Evolutionary conservation across 2,113 vertebrate species (phyloP).

Genomic region (Tetrao urogallus): DNA sequence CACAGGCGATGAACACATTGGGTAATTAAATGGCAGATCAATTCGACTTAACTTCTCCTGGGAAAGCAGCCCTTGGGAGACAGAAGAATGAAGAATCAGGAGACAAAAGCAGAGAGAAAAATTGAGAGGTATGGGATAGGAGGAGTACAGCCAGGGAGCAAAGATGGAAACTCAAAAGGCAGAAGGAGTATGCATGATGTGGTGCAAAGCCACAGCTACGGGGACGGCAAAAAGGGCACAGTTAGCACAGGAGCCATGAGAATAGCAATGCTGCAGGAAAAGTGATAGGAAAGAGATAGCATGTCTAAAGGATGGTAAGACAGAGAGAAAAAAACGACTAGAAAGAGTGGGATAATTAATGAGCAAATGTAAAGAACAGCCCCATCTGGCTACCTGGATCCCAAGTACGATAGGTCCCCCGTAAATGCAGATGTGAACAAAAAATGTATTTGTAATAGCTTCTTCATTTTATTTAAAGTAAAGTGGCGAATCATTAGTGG

Average conservation of each 20-base stretch:
- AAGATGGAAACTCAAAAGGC: not conserved
- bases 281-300: not conserved
- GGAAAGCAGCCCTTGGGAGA: conserved; percentile 65
- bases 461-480: not conserved
- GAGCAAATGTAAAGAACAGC: not conserved
- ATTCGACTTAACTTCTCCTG: conserved; percentile 68
- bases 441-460: not conserved
- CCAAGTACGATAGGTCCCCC: not conserved
- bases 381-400: not conserved
- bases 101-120: conserved; percentile 23
- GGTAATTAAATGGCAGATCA: conserved; percentile 76
- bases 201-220: not conserved
- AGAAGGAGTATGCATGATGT: not conserved
- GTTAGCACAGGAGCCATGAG: not conserved
- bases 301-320: not conserved
- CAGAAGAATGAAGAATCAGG: conserved; percentile 36
- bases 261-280: not conserved
- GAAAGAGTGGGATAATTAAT: not conserved
- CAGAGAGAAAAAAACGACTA: not conserved
- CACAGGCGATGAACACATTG: conserved; percentile 63
- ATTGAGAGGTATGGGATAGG: not conserved
- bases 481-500: not conserved
- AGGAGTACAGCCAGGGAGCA: not conserved
- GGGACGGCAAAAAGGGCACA: not conserved
- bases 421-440: not conserved